A percentile compares a stretch with the other conserved stretches of the same genome.
These are phyloP conservation scores for Macaria notata DNA, from an alignment of 2,888 invertebrate genomes.

Conservation along the genomic window DNA sequence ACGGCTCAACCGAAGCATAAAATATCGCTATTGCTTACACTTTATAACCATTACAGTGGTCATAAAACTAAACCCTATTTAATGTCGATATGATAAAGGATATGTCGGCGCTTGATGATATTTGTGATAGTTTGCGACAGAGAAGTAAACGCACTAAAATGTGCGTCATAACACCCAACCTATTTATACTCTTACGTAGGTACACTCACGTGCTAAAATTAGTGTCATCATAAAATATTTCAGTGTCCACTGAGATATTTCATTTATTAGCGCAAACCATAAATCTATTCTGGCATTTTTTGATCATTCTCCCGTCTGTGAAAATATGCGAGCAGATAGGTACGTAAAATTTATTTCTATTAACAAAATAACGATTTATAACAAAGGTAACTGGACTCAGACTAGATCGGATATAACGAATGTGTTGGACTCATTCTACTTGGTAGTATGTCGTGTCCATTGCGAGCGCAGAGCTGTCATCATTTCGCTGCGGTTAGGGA, in stretches of 20 bases:
- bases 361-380: conserved; percentile 37
- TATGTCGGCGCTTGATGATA: conserved; percentile 44
- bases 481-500: conserved; percentile 92
- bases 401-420: conserved; percentile 28
- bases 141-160: conserved; percentile 11
- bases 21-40: conserved; percentile 42
- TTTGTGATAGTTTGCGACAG: conserved; percentile 10
- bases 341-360: conserved; percentile 9
- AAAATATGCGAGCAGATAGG: not conserved
- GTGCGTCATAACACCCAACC: conserved; percentile 10
- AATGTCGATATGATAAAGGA: conserved; percentile 62
- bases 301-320: conserved; percentile 2
- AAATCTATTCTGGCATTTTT: conserved; percentile 24
- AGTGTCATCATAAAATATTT: conserved; percentile 21
- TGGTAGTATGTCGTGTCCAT: conserved; percentile 95
- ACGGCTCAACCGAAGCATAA: conserved; percentile 44
- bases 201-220: conserved; percentile 30
- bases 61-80: conserved; percentile 56
- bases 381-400: conserved; percentile 51
- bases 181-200: conserved; percentile 13
- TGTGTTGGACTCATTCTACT: conserved; percentile 72
- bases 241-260: conserved; percentile 5
- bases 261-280: conserved; percentile 18
- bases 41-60: conserved; percentile 44
- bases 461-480: conserved; percentile 91